Conservation (phyloP, 2,888 invertebrate species). For the Eupithecia subfuscata region DNA sequence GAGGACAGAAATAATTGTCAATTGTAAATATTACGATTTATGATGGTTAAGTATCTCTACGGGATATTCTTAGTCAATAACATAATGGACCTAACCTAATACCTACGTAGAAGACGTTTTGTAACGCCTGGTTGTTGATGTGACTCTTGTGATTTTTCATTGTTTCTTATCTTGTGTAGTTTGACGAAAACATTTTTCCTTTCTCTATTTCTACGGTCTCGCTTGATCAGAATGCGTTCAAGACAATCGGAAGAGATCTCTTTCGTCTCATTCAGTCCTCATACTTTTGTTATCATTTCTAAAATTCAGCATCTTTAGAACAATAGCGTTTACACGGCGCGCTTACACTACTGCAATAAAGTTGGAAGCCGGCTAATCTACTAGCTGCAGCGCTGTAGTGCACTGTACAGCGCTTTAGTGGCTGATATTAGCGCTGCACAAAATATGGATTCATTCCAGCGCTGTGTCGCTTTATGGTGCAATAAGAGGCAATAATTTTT, state of each 20-base stretch:
- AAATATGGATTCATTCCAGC: constrained; percentile 43
- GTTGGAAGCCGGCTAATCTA: constrained; percentile 40
- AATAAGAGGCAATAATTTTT: constrained; percentile 34
- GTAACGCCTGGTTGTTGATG: neutral
- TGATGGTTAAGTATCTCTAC: too few species aligned
- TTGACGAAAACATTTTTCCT: neutral
- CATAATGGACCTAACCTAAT: too few species aligned
- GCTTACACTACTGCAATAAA: constrained; percentile 44
- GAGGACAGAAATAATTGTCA: too few species aligned
- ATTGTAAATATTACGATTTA: too few species aligned
- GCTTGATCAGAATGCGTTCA: neutral
- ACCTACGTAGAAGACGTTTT: neutral
- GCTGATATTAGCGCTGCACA: constrained; percentile 54
- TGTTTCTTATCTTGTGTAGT: neutral
- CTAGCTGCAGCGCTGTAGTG: constrained; percentile 44
- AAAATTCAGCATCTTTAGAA: constrained; percentile 46
- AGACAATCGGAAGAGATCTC: neutral
- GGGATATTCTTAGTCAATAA: too few species aligned
- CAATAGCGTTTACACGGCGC: constrained; percentile 44
- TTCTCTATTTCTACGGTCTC: neutral
- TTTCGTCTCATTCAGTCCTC: neutral
- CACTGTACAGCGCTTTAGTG: constrained; percentile 46
- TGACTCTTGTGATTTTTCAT: neutral
- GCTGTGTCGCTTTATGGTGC: constrained; percentile 50
- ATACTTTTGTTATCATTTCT: constrained; percentile 16